Percentiles rank a stretch among this genome's conserved stretches.
phyloP scores from a whole-genome alignment of 2,888 invertebrate genomes.

The Polydrusus cervinus region DNA sequence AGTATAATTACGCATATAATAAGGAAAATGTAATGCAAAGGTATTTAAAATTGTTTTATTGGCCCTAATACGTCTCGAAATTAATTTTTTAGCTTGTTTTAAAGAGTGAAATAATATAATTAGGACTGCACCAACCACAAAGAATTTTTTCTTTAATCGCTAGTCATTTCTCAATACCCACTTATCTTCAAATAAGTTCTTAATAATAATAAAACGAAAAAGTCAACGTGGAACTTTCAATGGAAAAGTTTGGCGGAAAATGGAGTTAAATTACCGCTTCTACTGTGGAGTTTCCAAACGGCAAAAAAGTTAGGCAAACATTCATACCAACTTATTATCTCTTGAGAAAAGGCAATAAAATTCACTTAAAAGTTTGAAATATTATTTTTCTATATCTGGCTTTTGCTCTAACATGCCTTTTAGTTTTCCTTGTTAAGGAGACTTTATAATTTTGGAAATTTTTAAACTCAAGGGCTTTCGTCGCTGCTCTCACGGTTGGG shows the following conservation, averaged over 20 bases:
- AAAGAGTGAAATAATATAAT: too few species aligned
- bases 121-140: too few species aligned
- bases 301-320: constrained; percentile 48
- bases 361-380: constrained; percentile 50
- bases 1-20: too few species aligned
- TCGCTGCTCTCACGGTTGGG: too few species aligned
- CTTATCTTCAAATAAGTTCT: constrained; percentile 34
- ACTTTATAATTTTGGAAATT: not conserved
- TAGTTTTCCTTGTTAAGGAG: not conserved
- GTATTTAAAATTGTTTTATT: too few species aligned
- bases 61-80: too few species aligned
- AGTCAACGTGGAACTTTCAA: constrained; percentile 45
- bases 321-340: constrained; percentile 53
- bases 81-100: too few species aligned
- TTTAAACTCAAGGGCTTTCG: too few species aligned
- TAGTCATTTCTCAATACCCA: not conserved
- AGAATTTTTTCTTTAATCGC: not conserved
- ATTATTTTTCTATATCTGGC: constrained; percentile 26
- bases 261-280: constrained; percentile 51
- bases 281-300: constrained; percentile 37
- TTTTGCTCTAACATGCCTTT: constrained; percentile 3
- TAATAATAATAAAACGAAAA: constrained; percentile 39
- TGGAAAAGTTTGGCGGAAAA: constrained; percentile 43
- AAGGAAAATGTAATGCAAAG: too few species aligned
- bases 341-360: constrained; percentile 41